Conservation (phyloP, 2,797 vertebrate species). For the Emydoidea blandingii region DNA sequence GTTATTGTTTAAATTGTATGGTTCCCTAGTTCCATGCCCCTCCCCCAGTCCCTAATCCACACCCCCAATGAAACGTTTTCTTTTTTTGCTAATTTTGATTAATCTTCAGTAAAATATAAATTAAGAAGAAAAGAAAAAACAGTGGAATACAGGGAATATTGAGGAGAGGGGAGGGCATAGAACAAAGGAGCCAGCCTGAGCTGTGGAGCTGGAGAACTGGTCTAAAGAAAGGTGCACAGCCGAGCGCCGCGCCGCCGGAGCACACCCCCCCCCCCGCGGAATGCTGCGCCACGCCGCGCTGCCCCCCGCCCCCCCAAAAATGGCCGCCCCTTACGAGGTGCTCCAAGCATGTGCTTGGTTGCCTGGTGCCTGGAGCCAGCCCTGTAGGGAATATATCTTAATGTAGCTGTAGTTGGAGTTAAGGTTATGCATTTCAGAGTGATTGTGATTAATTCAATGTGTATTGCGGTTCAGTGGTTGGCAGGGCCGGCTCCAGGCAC, state of each 20-base stretch:
- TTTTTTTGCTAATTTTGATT: neutral
- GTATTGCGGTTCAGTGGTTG: neutral
- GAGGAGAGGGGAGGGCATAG: neutral
- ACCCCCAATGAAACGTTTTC: neutral
- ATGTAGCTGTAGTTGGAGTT: neutral
- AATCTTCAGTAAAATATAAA: neutral
- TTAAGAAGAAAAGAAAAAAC: neutral
- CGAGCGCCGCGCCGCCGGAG: no score
- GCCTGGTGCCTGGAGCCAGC: no score
- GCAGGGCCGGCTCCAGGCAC: neutral
- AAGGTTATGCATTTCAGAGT: neutral
- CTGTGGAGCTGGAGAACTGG: neutral
- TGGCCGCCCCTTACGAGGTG: no score
- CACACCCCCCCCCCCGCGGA: no score
- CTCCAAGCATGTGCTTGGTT: no score
- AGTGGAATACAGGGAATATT: neutral
- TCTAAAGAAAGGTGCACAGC: neutral
- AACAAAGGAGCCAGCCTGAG: rapidly evolving
- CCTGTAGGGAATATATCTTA: neutral
- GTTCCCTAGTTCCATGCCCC: neutral
- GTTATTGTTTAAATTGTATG: slow-evolving; percentile 29
- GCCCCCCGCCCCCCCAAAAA: no score
- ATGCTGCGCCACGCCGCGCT: no score
- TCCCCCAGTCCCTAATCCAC: neutral
- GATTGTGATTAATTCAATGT: neutral